These are phyloP conservation scores for Bacillus rossius DNA, from an alignment of 1,140 invertebrate genomes.

Conservation along the genomic window DNA sequence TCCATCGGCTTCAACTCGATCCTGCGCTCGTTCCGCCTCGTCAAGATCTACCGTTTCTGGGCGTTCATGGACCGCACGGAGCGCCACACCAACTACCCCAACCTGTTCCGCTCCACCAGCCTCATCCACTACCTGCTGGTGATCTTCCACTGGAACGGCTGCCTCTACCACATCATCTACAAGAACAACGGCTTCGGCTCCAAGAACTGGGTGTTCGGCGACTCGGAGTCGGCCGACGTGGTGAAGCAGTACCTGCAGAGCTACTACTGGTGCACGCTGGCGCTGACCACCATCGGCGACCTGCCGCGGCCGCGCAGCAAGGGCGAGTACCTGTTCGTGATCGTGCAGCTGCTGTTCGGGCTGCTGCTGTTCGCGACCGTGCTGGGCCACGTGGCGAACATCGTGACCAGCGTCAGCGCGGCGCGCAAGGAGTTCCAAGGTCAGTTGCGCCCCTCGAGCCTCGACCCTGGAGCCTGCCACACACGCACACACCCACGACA, in stretches of 20 bases:
- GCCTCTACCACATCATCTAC: slow-evolving; percentile 93
- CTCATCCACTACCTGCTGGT: slow-evolving; percentile 88
- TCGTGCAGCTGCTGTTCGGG: slow-evolving; percentile 83
- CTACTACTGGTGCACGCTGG: slow-evolving; percentile 97
- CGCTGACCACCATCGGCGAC: slow-evolving; percentile 87
- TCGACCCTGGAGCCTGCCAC: too few species aligned
- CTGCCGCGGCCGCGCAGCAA: slow-evolving; percentile 76
- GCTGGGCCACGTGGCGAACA: slow-evolving; percentile 90
- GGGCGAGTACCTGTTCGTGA: slow-evolving; percentile 87
- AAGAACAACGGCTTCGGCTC: slow-evolving; percentile 91
- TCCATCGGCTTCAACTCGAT: slow-evolving; percentile 98
- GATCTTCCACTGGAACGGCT: slow-evolving; percentile 99
- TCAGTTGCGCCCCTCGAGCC: slow-evolving; percentile 43
- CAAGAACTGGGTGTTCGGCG: slow-evolving; percentile 84
- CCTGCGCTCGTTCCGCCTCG: slow-evolving; percentile 90
- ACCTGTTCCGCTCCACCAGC: slow-evolving; percentile 90
- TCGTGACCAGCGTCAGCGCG: slow-evolving; percentile 91
- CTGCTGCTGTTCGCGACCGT: slow-evolving; percentile 88
- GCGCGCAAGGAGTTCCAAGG: slow-evolving; percentile 94
- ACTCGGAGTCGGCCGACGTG: slow-evolving; percentile 76
- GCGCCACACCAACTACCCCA: slow-evolving; percentile 97
- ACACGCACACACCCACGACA: too few species aligned
- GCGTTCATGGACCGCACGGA: slow-evolving; percentile 97
- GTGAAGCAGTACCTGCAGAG: slow-evolving; percentile 94
- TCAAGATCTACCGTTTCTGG: slow-evolving; percentile 98